Conservation (phyloP, 2,113 vertebrate species). For the Salvator merianae region DNA sequence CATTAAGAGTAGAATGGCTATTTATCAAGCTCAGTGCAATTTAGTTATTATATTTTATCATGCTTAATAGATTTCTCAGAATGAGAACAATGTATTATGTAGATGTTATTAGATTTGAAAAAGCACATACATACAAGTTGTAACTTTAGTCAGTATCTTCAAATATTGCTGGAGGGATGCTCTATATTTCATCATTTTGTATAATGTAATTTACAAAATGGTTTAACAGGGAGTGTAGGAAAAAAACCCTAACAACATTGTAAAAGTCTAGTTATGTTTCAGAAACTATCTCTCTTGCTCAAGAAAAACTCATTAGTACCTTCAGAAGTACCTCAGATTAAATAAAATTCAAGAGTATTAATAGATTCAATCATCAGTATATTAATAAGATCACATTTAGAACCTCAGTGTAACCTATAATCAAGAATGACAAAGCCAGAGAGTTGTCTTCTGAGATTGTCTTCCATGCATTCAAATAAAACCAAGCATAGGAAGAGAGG, state of each 20-base stretch:
- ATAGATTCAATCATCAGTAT: neutral
- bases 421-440: neutral
- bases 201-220: neutral
- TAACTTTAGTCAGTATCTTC: neutral
- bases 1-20: conserved; percentile 9
- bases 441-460: neutral
- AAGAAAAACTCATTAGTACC: neutral
- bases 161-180: neutral
- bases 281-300: neutral
- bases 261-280: neutral
- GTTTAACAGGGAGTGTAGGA: too few relatives aligned
- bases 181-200: neutral
- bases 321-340: neutral
- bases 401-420: neutral
- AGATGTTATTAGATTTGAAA: neutral
- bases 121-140: neutral
- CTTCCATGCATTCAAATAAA: neutral
- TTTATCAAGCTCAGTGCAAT: conserved; percentile 12
- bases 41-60: conserved; percentile 10
- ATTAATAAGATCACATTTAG: neutral
- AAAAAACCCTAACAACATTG: neutral
- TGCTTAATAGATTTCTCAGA: neutral
- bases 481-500: neutral
- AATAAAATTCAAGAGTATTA: neutral
- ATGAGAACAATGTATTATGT: neutral